Conservation (phyloP, 2,888 invertebrate genomes). For the Tortricodes alternella region DNA sequence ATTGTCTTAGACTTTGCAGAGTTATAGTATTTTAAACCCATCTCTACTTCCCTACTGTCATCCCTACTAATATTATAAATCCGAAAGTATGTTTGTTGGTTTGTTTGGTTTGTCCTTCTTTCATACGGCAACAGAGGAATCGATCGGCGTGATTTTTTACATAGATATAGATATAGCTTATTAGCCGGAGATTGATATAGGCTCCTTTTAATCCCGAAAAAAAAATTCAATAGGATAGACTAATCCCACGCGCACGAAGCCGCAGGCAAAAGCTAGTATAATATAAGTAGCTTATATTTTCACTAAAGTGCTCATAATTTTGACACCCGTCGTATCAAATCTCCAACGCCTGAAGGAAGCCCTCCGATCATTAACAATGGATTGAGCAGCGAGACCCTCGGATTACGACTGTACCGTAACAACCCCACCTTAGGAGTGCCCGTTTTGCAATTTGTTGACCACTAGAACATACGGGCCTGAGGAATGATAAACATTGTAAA, state of each 20-base stretch:
- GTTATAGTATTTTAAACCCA: background rate
- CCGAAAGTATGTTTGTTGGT: background rate
- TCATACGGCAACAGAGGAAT: background rate
- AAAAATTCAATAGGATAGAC: background rate
- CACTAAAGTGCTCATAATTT: background rate
- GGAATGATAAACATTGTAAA: background rate
- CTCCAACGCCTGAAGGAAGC: conserved; percentile 19
- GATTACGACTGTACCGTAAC: conserved; percentile 71
- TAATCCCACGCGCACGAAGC: no score
- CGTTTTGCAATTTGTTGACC: conserved; percentile 56
- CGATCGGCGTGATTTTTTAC: background rate
- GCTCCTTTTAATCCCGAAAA: background rate
- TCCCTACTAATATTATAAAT: background rate
- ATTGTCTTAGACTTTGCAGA: no score
- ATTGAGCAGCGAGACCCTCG: conserved; percentile 58
- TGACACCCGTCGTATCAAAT: conserved; percentile 12
- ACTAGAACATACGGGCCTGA: conserved; percentile 35
- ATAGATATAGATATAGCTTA: background rate
- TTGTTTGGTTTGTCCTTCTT: background rate
- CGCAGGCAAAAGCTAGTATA: background rate
- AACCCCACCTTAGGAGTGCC: conserved; percentile 56
- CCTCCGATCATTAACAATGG: conserved; percentile 70
- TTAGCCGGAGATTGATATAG: background rate
- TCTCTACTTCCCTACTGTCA: background rate
- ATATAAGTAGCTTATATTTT: background rate